Percentiles rank a stretch among this genome's conserved stretches.
Conservation (phyloP, 2,113 vertebrate species). For the Alethe diademata region DNA sequence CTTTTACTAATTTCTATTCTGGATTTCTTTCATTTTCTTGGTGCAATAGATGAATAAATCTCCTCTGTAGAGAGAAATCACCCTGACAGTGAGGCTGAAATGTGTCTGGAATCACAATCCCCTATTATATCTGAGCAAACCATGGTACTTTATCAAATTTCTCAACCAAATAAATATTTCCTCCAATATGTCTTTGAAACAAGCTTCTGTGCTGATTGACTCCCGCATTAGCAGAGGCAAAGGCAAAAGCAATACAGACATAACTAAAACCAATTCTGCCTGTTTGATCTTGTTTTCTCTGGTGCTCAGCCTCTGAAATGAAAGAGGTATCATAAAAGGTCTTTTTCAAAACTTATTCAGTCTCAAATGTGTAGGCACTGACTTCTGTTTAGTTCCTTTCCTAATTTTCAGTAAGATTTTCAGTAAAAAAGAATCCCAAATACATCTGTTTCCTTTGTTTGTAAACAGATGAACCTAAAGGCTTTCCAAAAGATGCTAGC, state of each 20-base stretch:
- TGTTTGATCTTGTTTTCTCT: not conserved
- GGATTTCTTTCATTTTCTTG: not conserved
- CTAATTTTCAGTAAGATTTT: not conserved
- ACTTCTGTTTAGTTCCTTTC: not conserved
- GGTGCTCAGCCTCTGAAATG: not conserved
- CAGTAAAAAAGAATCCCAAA: not conserved
- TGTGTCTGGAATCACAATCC: not conserved
- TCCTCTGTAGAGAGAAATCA: not conserved
- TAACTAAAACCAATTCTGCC: not conserved
- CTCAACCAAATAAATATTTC: not conserved
- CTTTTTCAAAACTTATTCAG: not conserved
- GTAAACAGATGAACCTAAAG: not conserved
- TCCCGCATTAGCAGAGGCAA: not conserved
- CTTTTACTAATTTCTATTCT: not conserved
- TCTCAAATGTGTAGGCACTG: not conserved
- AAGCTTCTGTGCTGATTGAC: not conserved
- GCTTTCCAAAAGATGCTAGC: not conserved
- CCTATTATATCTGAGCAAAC: not conserved
- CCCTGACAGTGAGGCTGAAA: not conserved
- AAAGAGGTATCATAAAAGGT: not conserved
- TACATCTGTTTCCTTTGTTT: not conserved
- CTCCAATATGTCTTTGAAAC: not conserved
- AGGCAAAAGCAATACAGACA: not conserved
- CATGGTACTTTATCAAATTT: not conserved
- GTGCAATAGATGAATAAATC: not conserved